Base-by-base conservation (phyloP, 2,888 invertebrate genomes). In the Ophion costatus region DNA sequence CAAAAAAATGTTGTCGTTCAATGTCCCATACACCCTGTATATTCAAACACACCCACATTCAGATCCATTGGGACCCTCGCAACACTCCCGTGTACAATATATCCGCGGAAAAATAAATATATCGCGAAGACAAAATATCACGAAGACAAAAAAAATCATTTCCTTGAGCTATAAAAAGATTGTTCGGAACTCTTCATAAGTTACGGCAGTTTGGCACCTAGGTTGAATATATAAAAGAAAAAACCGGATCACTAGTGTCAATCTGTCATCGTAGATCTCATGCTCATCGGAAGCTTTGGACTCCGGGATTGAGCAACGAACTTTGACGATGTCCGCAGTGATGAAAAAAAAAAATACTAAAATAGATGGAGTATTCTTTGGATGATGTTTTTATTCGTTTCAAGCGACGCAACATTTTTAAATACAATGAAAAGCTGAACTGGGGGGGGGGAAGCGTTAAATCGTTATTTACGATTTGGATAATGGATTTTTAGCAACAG, bases 261-360 rank as follows among this genome's bases (percentile, higher is more conserved):
- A 24, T 71, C 73, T 42, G 63, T 75, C 74, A 75, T 63, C 74
- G n/a, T 24, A 57, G 33, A 14, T 61, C 7, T 24, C 42, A 57
- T 20, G 14, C 59, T 59, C 29, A 14, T 61, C 10, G 45, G 51
- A 63, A 63, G 22, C 33, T 59, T 61, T n/a, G 1, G 61, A 20
- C 9, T 11, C 51, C 9, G n/a, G 10, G 33, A 75, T 75, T 75
- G 63, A 75, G 74, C 17, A 75, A 63, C 24, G 29, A 51, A 38
- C n/a, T 45, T 63, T n/a, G 24, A 45, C 24, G 74, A 51, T 7
- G n/a, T 67, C 38, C n/a, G n/a, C 5, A 10, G 20, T 38, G 17
- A 17, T 9, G 2, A 33, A 38, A 20, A 67, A 67, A 67, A 14
- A n/a, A 67, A 14, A n/a, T 29, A 38, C 42, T 64, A 64, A 33